These are phyloP conservation scores for Microctenopoma lineatum DNA, from an alignment of 2,797 vertebrate genomes.

Conservation along the genomic window DNA sequence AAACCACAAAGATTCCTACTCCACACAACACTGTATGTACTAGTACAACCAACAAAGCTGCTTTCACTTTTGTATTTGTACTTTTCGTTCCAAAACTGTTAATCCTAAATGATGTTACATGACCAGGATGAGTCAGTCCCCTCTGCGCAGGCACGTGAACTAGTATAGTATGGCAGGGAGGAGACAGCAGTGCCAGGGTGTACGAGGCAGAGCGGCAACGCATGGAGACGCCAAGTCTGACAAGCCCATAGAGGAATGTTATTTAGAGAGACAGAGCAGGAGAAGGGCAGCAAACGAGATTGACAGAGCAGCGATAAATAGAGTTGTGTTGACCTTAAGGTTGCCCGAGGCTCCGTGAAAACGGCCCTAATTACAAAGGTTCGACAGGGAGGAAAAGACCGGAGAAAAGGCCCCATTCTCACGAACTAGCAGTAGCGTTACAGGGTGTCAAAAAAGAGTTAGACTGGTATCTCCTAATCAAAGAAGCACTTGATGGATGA, in stretches of 20 bases:
- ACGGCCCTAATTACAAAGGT: conserved; percentile 27
- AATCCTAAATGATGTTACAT: conserved; percentile 35
- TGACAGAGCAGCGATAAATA: conserved; percentile 14
- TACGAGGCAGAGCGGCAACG: conserved; percentile 43
- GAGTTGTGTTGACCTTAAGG: conserved; percentile 41
- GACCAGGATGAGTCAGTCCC: conserved; percentile 46
- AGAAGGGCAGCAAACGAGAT: background rate
- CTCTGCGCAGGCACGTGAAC: conserved; percentile 28
- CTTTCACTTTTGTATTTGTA: conserved; percentile 21
- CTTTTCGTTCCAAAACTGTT: conserved; percentile 7
- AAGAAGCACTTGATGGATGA: conserved; percentile 20
- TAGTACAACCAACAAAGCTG: background rate
- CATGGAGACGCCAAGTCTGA: conserved; percentile 38
- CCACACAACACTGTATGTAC: background rate
- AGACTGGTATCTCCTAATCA: conserved; percentile 33
- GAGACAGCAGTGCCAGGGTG: conserved; percentile 57
- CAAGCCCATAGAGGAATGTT: conserved; percentile 48
- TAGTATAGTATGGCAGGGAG: conserved; percentile 2
- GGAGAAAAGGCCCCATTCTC: conserved; percentile 10
- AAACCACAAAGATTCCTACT: conserved; percentile 10
- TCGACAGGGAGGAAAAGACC: conserved; percentile 14
- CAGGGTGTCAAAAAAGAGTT: background rate
- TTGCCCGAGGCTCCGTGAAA: conserved; percentile 26
- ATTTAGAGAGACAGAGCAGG: conserved; percentile 39
- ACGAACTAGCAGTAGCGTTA: background rate